Percentiles rank a stretch among this genome's conserved stretches.
phyloP scores from a whole-genome alignment of 2,113 vertebrate species.

The Dissostichus mawsoni region DNA sequence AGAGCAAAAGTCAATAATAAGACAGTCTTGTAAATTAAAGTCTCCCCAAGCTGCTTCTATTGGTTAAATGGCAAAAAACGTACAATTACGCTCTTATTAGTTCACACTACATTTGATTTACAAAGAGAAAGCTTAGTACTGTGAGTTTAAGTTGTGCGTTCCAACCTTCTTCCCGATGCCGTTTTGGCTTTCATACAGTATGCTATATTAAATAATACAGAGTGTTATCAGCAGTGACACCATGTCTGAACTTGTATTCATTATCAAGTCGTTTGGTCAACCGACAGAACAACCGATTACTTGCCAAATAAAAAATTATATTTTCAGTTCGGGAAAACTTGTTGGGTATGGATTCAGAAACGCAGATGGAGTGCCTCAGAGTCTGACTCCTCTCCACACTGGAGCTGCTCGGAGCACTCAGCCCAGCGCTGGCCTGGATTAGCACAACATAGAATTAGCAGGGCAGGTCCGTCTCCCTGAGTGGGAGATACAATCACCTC shows the following conservation, averaged over 20 bases:
- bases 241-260: not conserved
- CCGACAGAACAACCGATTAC: constrained; percentile 3
- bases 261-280: constrained; percentile 1
- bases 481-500: constrained; percentile 73
- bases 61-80: too few species aligned
- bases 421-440: constrained; percentile 57
- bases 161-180: not conserved
- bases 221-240: not conserved
- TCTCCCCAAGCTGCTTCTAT: too few species aligned
- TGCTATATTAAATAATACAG: not conserved
- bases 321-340: constrained; percentile 10
- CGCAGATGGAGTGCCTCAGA: constrained; percentile 24
- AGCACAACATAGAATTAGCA: constrained; percentile 63
- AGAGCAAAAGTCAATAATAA: too few species aligned
- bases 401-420: constrained; percentile 25
- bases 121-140: not conserved
- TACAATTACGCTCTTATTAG: too few species aligned
- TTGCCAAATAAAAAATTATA: not conserved
- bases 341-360: not conserved
- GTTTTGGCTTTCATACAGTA: not conserved
- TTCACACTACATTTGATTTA: not conserved
- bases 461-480: constrained; percentile 61
- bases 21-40: too few species aligned
- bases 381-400: constrained; percentile 10
- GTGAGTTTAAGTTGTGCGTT: not conserved